Evolutionary conservation across 2,797 vertebrate genomes (phyloP).

Genomic region (Sebastes melanostomus): DNA sequence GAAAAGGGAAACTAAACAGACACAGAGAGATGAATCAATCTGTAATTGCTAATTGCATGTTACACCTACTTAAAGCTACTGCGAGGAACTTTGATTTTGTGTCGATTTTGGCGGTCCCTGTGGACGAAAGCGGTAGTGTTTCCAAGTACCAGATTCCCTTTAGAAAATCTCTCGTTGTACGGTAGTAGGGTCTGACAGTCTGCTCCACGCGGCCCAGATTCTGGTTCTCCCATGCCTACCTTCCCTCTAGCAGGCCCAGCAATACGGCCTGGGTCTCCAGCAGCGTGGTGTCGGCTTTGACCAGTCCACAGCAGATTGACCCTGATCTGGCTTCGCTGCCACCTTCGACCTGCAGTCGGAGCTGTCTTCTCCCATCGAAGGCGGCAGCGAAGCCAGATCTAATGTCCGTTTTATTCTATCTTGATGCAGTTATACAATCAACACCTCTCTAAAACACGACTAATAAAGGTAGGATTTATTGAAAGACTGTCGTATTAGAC

Average conservation of each 20-base stretch:
- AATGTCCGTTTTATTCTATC: not conserved
- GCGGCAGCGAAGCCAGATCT: accelerated
- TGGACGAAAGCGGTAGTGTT: not conserved
- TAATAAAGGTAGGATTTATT: not conserved
- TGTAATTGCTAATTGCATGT: not conserved
- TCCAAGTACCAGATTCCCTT: not conserved
- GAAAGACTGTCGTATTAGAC: not conserved
- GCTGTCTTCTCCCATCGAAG: no score
- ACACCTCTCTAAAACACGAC: not conserved
- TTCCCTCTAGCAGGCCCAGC: accelerated
- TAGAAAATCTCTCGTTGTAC: not conserved
- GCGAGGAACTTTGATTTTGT: not conserved
- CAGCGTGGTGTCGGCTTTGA: no score
- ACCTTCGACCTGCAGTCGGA: no score
- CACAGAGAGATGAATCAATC: constrained; percentile 20
- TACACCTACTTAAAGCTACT: not conserved
- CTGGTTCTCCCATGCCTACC: not conserved
- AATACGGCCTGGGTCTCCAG: no score
- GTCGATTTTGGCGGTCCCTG: not conserved
- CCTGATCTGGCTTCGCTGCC: no score
- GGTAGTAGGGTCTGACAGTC: accelerated
- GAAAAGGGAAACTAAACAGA: constrained; percentile 33
- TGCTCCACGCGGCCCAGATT: accelerated
- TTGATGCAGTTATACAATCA: not conserved
- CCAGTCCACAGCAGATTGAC: accelerated